These are phyloP conservation scores for Synaphobranchus kaupii DNA, from an alignment of 2,797 vertebrate species.

Conservation along the genomic window DNA sequence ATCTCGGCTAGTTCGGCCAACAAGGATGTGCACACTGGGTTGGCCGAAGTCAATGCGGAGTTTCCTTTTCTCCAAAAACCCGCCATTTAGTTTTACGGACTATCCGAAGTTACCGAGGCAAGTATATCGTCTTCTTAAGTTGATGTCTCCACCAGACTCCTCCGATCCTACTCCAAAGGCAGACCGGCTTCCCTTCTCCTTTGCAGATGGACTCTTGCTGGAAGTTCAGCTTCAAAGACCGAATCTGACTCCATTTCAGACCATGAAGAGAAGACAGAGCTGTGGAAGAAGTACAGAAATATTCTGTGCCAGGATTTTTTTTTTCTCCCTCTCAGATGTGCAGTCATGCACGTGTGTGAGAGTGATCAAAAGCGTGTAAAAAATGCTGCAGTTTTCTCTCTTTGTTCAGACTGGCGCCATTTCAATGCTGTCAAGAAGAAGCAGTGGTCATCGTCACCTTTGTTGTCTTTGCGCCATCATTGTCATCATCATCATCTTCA, in stretches of 20 bases:
- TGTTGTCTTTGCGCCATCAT: background rate
- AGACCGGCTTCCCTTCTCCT: background rate
- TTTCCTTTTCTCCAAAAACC: too few relatives aligned
- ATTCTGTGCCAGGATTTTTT: background rate
- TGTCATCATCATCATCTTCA: background rate
- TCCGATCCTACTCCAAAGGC: background rate
- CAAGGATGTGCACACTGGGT: too few relatives aligned
- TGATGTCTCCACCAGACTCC: background rate
- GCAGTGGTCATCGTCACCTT: background rate
- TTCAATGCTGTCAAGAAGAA: background rate
- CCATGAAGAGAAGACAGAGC: background rate
- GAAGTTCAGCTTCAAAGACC: background rate
- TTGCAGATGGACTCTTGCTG: background rate
- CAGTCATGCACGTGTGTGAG: background rate
- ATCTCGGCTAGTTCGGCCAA: too few relatives aligned
- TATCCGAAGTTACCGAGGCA: too few relatives aligned
- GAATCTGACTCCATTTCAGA: background rate
- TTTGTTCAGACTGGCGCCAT: background rate
- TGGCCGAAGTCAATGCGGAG: too few relatives aligned
- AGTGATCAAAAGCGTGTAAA: background rate
- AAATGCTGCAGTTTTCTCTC: background rate
- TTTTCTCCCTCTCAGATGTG: background rate
- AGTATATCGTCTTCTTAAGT: background rate
- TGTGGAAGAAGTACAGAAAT: background rate
- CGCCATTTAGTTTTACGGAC: too few relatives aligned